Conservation (phyloP, 2,113 vertebrate genomes). For the Guaruba guarouba region DNA sequence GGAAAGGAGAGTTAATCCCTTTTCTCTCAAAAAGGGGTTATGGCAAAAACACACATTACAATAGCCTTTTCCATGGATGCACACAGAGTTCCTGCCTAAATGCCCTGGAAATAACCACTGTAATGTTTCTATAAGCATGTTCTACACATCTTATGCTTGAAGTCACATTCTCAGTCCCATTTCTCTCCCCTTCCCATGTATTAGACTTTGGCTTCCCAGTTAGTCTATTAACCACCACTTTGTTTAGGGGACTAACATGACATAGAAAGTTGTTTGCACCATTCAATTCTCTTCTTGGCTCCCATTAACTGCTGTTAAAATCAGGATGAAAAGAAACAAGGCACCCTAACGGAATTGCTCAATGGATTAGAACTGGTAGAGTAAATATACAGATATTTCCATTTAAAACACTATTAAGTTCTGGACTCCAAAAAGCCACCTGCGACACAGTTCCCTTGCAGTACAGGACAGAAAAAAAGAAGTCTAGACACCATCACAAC, state of each 20-base stretch:
- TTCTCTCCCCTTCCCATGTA: too few species aligned
- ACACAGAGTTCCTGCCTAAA: neutral
- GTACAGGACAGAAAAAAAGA: neutral
- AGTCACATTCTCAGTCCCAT: neutral
- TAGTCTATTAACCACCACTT: neutral
- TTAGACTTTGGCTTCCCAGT: neutral
- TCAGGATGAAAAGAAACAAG: neutral
- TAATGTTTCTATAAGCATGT: neutral
- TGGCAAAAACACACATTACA: neutral
- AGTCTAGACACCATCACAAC: neutral
- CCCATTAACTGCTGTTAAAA: neutral
- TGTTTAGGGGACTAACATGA: neutral
- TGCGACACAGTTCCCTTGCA: neutral
- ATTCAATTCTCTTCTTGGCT: neutral
- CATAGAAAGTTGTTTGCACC: neutral
- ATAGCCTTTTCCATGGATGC: constrained; percentile 5
- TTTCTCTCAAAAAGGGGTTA: neutral
- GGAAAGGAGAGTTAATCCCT: constrained; percentile 24
- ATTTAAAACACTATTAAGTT: neutral
- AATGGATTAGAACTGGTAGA: neutral
- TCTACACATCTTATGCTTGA: neutral
- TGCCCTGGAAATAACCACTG: neutral
- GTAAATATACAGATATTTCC: neutral
- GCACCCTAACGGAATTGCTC: neutral
- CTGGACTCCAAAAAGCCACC: neutral